Evolutionary conservation across 2,113 vertebrate genomes (phyloP), one percentile per base, ranked within the genome.

Genomic region (Cyphomyrus discorhynchus): DNA sequence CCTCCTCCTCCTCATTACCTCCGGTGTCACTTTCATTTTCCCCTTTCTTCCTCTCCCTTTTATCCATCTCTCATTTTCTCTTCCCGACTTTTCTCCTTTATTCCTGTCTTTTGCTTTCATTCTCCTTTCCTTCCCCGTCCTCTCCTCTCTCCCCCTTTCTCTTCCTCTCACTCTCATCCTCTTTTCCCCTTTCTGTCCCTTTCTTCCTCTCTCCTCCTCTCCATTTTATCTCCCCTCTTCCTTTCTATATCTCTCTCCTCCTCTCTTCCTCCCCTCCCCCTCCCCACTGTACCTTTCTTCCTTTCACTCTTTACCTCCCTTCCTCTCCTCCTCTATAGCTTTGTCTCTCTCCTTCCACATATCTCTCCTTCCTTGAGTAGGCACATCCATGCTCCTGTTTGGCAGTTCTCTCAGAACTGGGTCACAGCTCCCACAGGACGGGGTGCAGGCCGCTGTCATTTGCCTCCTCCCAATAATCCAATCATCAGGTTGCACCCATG

Each of bases 341-440:
- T 46, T 56, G n/a, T 86, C 80, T 89, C 49, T 66, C 90, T 90
- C 88, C 15, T 56, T n/a, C 24, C 35, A 24, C 77, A 42, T 21
- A 46, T 52, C 53, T 45, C 92, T 93, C 89, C 92, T 93, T 91
- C 87, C 66, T 77, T 82, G 88, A 90, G 49, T 77, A 89, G 90
- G 90, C 74, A 62, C 84, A 88, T 91, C 88, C 91, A 92, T 80
- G 84, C 84, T 85, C 39, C 58, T 91, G 91, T 90, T 94, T 27
- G 31, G 89, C 46, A 70, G n/a, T 90, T 52, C 92, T 92, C 93
- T 95, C 94, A 95, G 94, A 96, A 96, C 94, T 96, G 96, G 96
- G 96, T 96, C 96, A 96, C 91, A 93, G 95, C 95, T 95, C 96
- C 96, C 96, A 94, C 93, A 92, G 95, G 95, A 96, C 94, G 92